A percentile compares a stretch with the other conserved stretches of the same genome.
phyloP scores from a whole-genome alignment of 1,140 invertebrate species.

The Colletes latitarsis region DNA sequence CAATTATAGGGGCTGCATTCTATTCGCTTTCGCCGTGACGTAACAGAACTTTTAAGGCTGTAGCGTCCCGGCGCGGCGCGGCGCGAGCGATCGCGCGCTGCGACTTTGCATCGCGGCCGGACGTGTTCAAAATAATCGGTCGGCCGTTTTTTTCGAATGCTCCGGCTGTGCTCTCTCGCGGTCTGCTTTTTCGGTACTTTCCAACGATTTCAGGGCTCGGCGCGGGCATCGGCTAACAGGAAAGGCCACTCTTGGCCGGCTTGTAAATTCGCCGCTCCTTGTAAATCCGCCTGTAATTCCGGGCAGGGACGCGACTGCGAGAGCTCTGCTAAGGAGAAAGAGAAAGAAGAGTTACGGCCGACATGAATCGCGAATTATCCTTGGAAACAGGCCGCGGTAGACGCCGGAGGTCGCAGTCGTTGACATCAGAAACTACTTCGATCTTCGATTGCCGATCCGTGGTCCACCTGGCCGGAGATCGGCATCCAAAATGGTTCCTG shows the following conservation, averaged over 20 bases:
- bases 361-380: slow-evolving; percentile 79
- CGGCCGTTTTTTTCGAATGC: slow-evolving; percentile 50
- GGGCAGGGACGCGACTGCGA: slow-evolving; percentile 62
- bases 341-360: slow-evolving; percentile 75
- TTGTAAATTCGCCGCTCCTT: slow-evolving; percentile 77
- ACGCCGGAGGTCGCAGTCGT: slow-evolving; percentile 69
- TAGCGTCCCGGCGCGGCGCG: not conserved
- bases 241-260: slow-evolving; percentile 78
- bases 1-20: slow-evolving; percentile 23
- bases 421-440: slow-evolving; percentile 80
- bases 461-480: slow-evolving; percentile 54
- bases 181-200: slow-evolving; percentile 65
- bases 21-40: not conserved
- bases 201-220: slow-evolving; percentile 54
- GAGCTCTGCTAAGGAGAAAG: slow-evolving; percentile 56
- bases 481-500: slow-evolving; percentile 37
- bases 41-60: not conserved
- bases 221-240: slow-evolving; percentile 70
- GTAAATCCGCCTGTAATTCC: slow-evolving; percentile 78
- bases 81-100: not conserved
- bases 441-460: slow-evolving; percentile 67
- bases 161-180: slow-evolving; percentile 42
- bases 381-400: slow-evolving; percentile 69
- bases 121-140: slow-evolving; percentile 56
- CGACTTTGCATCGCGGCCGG: slow-evolving; percentile 31